These are phyloP conservation scores for Geopemphigus sp. DNA, from an alignment of 1,140 invertebrate species.

Conservation along the genomic window DNA sequence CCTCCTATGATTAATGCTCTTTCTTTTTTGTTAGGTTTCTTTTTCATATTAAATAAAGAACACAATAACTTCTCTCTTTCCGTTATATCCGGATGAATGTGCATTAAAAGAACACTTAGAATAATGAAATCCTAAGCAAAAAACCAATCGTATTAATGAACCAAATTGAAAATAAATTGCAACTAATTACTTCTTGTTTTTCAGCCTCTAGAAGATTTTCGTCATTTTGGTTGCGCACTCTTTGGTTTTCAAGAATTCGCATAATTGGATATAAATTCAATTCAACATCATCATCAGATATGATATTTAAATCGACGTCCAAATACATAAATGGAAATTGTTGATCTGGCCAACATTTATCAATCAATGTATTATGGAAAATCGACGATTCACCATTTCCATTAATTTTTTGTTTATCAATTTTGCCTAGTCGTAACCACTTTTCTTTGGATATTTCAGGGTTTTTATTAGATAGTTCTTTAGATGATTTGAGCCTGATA, in stretches of 20 bases:
- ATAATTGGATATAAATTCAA: constrained; percentile 35
- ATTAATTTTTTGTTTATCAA: not conserved
- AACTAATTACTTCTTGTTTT: constrained; percentile 60
- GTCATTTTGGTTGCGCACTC: constrained; percentile 15
- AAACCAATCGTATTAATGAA: constrained; percentile 57
- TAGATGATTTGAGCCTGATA: constrained; percentile 17
- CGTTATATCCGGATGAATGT: constrained; percentile 62
- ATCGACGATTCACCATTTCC: constrained; percentile 54
- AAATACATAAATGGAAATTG: constrained; percentile 53
- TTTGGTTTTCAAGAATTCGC: constrained; percentile 43
- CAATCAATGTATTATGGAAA: constrained; percentile 57
- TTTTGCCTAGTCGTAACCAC: constrained; percentile 19
- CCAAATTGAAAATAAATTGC: constrained; percentile 66
- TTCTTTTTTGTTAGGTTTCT: constrained; percentile 70
- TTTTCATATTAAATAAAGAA: constrained; percentile 73
- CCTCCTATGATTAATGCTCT: constrained; percentile 67
- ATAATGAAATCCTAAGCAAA: constrained; percentile 67
- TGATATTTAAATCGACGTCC: not conserved
- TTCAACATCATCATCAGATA: constrained; percentile 25
- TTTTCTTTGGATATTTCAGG: constrained; percentile 6
- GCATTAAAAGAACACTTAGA: constrained; percentile 66
- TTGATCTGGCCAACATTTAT: constrained; percentile 56
- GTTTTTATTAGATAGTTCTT: not conserved
- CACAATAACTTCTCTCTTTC: constrained; percentile 69
- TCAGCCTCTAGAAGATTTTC: constrained; percentile 1